Percentiles rank a stretch among this genome's conserved stretches.
Conservation (phyloP, 2,797 vertebrate species). For the Crossoptilon crossoptilon region DNA sequence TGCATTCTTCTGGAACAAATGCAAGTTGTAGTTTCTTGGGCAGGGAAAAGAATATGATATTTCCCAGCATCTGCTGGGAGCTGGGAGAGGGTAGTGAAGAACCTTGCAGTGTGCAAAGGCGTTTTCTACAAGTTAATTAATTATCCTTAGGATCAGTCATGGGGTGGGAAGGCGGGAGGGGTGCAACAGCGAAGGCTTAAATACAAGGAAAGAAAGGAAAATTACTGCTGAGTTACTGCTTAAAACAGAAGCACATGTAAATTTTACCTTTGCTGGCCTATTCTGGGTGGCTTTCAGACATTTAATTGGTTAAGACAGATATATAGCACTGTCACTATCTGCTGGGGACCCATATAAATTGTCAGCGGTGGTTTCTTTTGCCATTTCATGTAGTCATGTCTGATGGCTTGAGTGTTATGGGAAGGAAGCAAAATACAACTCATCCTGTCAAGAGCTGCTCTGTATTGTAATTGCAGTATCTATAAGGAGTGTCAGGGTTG, state of each 20-base stretch:
- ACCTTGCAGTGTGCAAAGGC: background rate
- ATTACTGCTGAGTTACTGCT: background rate
- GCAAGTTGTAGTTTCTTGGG: background rate
- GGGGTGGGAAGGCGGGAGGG: background rate
- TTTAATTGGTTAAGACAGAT: constrained; percentile 35
- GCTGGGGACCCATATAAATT: background rate
- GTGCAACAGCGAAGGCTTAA: background rate
- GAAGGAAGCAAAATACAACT: constrained; percentile 32
- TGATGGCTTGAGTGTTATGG: background rate
- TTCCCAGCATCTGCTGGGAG: background rate
- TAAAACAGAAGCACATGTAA: background rate
- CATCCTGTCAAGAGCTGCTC: constrained; percentile 33
- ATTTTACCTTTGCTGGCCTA: background rate
- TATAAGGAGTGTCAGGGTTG: constrained; percentile 9
- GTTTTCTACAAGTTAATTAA: background rate
- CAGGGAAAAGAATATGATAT: background rate
- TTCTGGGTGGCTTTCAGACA: constrained; percentile 1
- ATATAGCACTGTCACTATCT: constrained; percentile 4
- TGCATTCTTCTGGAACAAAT: background rate
- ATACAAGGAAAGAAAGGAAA: background rate
- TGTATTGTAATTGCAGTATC: constrained; percentile 45
- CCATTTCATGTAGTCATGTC: constrained; percentile 18
- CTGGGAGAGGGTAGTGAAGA: background rate
- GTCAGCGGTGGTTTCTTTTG: constrained; percentile 18
- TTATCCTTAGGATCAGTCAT: background rate